Evolutionary conservation across 2,113 vertebrate species (phyloP).

Genomic region (Scartelaos histophorus): DNA sequence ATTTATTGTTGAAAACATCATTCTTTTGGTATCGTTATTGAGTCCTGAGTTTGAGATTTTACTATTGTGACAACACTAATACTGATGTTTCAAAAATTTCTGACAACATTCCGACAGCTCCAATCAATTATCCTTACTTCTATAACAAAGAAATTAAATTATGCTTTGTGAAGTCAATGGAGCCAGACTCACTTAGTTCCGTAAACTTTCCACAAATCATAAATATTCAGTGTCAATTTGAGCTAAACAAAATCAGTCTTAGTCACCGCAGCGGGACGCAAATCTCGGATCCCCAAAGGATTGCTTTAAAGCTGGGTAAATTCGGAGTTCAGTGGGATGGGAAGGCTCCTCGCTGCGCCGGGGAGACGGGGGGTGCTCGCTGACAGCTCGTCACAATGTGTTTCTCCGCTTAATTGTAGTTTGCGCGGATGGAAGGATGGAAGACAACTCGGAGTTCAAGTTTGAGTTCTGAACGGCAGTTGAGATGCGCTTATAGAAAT

Average conservation of each 20-base stretch:
- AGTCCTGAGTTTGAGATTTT: no score
- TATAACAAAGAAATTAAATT: background rate
- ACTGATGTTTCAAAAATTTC: background rate
- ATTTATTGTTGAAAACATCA: no score
- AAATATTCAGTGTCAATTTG: conserved; percentile 58
- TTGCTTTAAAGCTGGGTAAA: conserved; percentile 64
- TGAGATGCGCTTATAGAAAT: conserved; percentile 18
- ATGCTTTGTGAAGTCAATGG: background rate
- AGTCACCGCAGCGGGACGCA: conserved; percentile 57
- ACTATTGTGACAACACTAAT: no score
- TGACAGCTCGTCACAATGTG: conserved; percentile 47
- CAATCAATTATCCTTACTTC: background rate
- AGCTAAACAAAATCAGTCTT: conserved; percentile 55
- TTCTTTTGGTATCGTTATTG: no score
- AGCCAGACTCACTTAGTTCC: background rate
- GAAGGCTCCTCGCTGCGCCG: conserved; percentile 55
- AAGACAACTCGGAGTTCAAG: conserved; percentile 3
- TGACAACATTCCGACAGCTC: background rate
- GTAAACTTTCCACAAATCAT: conserved; percentile 35
- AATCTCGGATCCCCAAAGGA: conserved; percentile 47
- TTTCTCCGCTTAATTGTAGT: conserved; percentile 52
- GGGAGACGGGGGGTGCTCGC: conserved; percentile 23
- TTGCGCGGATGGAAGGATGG: conserved; percentile 33
- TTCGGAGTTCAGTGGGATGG: conserved; percentile 60
- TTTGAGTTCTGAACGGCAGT: conserved; percentile 6